These are phyloP conservation scores for Smittia sp. DNA, from an alignment of 2,888 invertebrate species.

Conservation along the genomic window DNA sequence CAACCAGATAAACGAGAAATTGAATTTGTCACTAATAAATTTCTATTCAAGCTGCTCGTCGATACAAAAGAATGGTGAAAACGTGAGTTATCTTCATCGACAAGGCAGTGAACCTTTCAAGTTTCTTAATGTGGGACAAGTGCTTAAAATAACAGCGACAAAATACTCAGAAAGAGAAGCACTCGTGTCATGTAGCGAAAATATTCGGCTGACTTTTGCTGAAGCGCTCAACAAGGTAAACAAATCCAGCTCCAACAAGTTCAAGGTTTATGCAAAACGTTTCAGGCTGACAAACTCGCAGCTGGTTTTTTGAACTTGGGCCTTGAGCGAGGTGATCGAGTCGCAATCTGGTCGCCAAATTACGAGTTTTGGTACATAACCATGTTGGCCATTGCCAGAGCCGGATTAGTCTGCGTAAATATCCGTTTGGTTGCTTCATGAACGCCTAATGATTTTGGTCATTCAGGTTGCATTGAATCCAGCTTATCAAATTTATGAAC, in stretches of 20 bases:
- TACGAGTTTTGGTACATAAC: constrained; percentile 71
- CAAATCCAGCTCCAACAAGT: not conserved
- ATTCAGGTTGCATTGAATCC: constrained; percentile 74
- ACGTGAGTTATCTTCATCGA: constrained; percentile 57
- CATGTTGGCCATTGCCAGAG: constrained; percentile 67
- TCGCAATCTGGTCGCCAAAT: constrained; percentile 81
- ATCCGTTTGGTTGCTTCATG: constrained; percentile 27
- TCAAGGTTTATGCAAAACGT: constrained; percentile 23
- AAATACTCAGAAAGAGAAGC: constrained; percentile 59
- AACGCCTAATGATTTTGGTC: not conserved
- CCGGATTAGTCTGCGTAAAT: constrained; percentile 65
- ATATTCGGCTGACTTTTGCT: constrained; percentile 56
- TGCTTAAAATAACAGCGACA: constrained; percentile 57
- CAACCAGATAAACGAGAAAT: too few species aligned
- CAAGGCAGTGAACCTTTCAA: constrained; percentile 56
- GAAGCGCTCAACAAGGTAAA: constrained; percentile 54
- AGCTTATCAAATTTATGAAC: constrained; percentile 65
- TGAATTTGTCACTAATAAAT: too few species aligned
- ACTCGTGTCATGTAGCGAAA: constrained; percentile 59
- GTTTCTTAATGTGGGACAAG: constrained; percentile 59
- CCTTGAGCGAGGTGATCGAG: constrained; percentile 65
- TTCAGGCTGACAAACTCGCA: constrained; percentile 64
- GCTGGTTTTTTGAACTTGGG: constrained; percentile 67
- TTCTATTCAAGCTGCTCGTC: too few species aligned
- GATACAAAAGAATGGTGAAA: not conserved